Evolutionary conservation across 1,140 invertebrate species (phyloP).

Genomic region (Helicorthomorpha holstii): DNA sequence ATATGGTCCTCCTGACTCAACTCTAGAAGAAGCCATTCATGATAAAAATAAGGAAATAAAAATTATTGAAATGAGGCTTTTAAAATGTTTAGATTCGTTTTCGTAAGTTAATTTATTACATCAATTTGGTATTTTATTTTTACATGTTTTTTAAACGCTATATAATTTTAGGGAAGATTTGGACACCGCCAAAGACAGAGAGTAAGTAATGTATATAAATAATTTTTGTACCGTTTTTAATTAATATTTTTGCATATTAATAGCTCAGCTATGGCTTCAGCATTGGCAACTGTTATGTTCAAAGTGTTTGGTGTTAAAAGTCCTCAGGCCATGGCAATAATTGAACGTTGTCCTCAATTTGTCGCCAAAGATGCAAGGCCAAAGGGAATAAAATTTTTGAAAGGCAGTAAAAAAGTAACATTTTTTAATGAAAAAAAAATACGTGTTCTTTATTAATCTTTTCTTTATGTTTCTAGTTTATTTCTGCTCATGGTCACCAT

Average conservation of each 20-base stretch:
- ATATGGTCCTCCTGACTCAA: conserved; percentile 68
- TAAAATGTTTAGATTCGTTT: conserved; percentile 50
- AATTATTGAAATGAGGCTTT: conserved; percentile 50
- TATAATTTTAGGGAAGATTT: conserved; percentile 40
- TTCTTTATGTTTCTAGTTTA: conserved; percentile 22
- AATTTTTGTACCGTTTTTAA: not conserved
- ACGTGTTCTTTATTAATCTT: not conserved
- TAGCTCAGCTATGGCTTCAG: conserved; percentile 46
- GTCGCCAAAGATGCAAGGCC: conserved; percentile 65
- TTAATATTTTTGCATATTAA: not conserved
- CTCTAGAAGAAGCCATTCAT: conserved; percentile 56
- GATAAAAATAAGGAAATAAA: conserved; percentile 63
- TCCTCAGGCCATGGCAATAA: conserved; percentile 26
- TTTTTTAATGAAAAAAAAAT: not conserved
- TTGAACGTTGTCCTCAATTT: conserved; percentile 55
- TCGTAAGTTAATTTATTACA: conserved; percentile 32
- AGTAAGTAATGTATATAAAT: conserved; percentile 17
- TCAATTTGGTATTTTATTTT: conserved; percentile 2
- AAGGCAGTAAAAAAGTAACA: conserved; percentile 46
- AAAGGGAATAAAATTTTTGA: conserved; percentile 40
- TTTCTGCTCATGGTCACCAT: conserved; percentile 69
- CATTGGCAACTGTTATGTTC: conserved; percentile 56
- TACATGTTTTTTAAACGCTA: conserved; percentile 5
- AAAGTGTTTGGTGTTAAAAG: conserved; percentile 49
- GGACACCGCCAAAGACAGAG: conserved; percentile 43